Percentiles rank a stretch among this genome's conserved stretches.
These are phyloP conservation scores for Anolis sagrei DNA, from an alignment of 2,113 vertebrate species.

Conservation along the genomic window DNA sequence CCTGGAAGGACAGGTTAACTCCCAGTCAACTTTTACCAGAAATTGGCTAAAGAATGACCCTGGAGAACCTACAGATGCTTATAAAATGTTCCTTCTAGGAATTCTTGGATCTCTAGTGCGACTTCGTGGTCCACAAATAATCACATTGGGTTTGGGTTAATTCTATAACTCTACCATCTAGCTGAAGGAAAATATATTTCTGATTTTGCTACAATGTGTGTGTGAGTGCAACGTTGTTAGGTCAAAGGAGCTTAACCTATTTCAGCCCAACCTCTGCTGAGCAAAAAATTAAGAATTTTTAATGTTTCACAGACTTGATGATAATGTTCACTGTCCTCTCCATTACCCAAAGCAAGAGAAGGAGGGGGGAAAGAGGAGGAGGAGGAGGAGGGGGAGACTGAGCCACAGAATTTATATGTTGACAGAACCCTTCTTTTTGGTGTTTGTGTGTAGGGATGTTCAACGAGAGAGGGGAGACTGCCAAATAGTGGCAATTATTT, in stretches of 20 bases:
- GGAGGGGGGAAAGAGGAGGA: not conserved
- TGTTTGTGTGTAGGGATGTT: no score
- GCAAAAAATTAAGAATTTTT: not conserved
- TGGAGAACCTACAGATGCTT: no score
- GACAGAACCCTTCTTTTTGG: not conserved
- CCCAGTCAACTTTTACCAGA: no score
- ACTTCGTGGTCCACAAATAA: no score
- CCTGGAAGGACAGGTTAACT: no score
- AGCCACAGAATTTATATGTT: not conserved
- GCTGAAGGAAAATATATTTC: not conserved
- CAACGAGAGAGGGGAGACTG: no score
- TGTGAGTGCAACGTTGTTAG: not conserved
- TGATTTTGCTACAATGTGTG: not conserved
- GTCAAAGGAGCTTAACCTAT: not conserved
- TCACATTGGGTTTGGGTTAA: no score
- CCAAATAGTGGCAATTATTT: no score
- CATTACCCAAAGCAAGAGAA: not conserved
- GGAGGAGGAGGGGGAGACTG: not conserved
- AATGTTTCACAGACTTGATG: not conserved
- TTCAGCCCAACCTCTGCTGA: not conserved
- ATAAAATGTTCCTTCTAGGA: no score
- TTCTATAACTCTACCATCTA: not conserved
- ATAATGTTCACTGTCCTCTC: not conserved
- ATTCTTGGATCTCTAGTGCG: no score
- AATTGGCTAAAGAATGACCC: no score